Base-by-base conservation (phyloP, 2,797 vertebrate genomes). In the Limnodromus scolopaceus region DNA sequence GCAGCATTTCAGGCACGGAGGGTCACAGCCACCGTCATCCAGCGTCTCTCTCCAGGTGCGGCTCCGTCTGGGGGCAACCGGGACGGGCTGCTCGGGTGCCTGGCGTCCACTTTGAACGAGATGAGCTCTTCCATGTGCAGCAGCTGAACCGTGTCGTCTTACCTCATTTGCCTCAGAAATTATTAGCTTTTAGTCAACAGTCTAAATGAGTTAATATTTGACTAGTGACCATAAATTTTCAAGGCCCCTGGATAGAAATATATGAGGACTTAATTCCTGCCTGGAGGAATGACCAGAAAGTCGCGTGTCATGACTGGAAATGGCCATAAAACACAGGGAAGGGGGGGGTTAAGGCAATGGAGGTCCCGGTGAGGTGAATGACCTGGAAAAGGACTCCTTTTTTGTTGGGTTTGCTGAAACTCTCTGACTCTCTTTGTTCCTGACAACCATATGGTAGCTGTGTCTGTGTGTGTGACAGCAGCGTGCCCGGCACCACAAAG, bases 181-280 rank as follows among this genome's bases (percentile, higher is more conserved):
- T 65, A 94, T 82, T 92, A 95, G 94, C 92, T 82, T 84, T 94
- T 91, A 91, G 86, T 84, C 88, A 93, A 34, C 80, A 82, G 66
- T 76, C 55, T 60, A 53, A 76, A 72, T 38, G 66, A 93, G 92
- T 96, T 96, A 94, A 94, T 95, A 74, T 92, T 96, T 95, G 85
- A 94, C 90, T 64, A 57, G 48, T 64, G 85, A 58, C 83, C 65
- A 36, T 92, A 95, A 89, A 79, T 95, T 93, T 92, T 87, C 76
- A 64, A 88, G 77, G 79, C 22, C 39, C 4, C n/a, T 84, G 92
- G 66, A 51, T 41, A 91, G 68, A 92, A 94, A 53, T 60, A 13
- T 25, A 18, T 13, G 27, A 87, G 81, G 74, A 74, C 22, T 13
- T 58, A 46, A 76, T 87, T 95, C 46, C 13, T 85, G 57, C 58